Evolutionary conservation across 1,140 invertebrate species (phyloP).

Genomic region (Apocrypta bakeri): DNA sequence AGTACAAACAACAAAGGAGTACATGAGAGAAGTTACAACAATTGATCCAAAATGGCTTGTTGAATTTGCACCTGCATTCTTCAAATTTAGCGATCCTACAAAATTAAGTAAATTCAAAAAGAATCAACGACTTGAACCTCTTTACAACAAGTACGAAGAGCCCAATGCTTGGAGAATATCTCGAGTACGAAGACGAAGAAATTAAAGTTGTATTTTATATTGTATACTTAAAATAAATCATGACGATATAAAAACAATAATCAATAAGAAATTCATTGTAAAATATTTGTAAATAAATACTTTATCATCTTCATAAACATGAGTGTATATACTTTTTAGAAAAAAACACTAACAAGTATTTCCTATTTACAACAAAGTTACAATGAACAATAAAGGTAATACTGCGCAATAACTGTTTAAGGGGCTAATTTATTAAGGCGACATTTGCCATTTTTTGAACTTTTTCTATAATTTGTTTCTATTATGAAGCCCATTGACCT

Average conservation of each 20-base stretch:
- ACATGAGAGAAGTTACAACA: conserved; percentile 99
- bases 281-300: background rate
- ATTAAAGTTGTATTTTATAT: conserved; percentile 77
- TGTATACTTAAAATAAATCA: background rate
- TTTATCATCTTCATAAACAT: background rate
- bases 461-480: no score
- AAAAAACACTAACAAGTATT: no score
- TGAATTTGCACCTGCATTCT: conserved; percentile 99
- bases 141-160: conserved; percentile 99
- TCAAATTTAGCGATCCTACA: conserved; percentile 99
- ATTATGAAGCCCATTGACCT: no score
- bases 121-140: conserved; percentile 97
- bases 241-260: background rate
- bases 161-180: conserved; percentile 99
- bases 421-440: no score
- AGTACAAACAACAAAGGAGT: conserved; percentile 99
- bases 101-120: conserved; percentile 99
- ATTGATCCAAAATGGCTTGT: conserved; percentile 99
- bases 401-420: no score
- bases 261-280: background rate
- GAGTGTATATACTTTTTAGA: no score
- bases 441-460: no score
- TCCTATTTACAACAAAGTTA: no score
- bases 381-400: no score
- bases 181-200: conserved; percentile 89